Percentiles rank a stretch among this genome's conserved stretches.
Conservation (phyloP, 2,113 vertebrate genomes). For the Urocitellus parryii region DNA sequence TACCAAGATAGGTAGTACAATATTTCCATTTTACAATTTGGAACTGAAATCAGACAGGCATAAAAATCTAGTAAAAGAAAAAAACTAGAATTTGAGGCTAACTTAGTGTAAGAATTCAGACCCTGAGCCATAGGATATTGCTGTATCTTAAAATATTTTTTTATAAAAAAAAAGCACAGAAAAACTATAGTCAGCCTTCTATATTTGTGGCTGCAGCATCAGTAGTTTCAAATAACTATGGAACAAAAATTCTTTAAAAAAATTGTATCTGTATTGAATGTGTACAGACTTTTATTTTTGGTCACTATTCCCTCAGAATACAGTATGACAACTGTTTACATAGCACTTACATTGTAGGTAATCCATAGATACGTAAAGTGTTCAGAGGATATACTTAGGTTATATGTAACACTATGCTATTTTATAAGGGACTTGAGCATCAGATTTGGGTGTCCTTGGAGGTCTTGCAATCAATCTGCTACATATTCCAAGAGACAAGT, state of each 20-base stretch:
- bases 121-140: not conserved
- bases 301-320: not conserved
- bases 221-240: not conserved
- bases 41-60: conserved; percentile 7
- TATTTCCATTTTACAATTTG: conserved; percentile 11
- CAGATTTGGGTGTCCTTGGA: not conserved
- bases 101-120: conserved; percentile 31
- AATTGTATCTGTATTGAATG: not conserved
- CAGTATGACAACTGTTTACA: not conserved
- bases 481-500: not conserved
- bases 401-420: not conserved
- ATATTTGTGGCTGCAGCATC: not conserved
- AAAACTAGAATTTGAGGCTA: not conserved
- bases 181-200: not conserved
- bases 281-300: not conserved
- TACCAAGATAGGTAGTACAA: not conserved
- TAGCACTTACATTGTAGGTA: not conserved
- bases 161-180: not conserved
- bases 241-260: not conserved
- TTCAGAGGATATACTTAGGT: not conserved
- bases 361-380: not conserved
- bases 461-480: not conserved
- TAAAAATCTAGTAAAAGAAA: conserved; percentile 41
- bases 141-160: not conserved
- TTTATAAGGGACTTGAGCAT: not conserved